These are phyloP conservation scores for Euwallacea similis DNA, from an alignment of 1,140 invertebrate species.

Conservation along the genomic window DNA sequence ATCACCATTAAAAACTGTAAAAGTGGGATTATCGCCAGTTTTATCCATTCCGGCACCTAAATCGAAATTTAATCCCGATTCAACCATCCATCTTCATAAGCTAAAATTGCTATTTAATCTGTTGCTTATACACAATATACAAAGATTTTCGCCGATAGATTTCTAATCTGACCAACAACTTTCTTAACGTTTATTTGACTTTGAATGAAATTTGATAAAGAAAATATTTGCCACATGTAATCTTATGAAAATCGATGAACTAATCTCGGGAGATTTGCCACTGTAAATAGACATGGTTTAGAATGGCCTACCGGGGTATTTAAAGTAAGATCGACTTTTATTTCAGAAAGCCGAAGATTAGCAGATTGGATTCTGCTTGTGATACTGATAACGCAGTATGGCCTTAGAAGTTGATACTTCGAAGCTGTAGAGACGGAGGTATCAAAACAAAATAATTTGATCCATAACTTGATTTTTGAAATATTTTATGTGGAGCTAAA, in stretches of 20 bases:
- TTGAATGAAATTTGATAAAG: conserved; percentile 16
- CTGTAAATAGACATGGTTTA: too few species aligned
- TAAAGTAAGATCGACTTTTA: too few species aligned
- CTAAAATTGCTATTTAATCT: conserved; percentile 29
- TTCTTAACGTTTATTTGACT: conserved; percentile 11
- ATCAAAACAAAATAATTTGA: too few species aligned
- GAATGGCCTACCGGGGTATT: too few species aligned
- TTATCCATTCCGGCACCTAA: conserved; percentile 5
- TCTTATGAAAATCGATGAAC: neutral
- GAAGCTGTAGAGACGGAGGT: too few species aligned
- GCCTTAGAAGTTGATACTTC: too few species aligned
- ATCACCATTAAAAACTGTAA: conserved; percentile 13
- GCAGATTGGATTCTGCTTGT: too few species aligned
- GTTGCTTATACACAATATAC: conserved; percentile 21
- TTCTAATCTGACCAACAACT: conserved; percentile 16
- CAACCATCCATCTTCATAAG: conserved; percentile 29
- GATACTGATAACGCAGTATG: too few species aligned
- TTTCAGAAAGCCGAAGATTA: too few species aligned
- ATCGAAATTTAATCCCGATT: conserved; percentile 28
- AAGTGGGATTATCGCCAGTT: conserved; percentile 6
- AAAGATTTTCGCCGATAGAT: conserved; percentile 20
- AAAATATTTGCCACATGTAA: conserved; percentile 15
- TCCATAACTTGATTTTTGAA: too few species aligned
- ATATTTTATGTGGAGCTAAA: too few species aligned
- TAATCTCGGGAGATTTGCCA: too few species aligned